phyloP scores from a whole-genome alignment of 2,797 vertebrate genomes.

The Leucoraja ocellata region DNA sequence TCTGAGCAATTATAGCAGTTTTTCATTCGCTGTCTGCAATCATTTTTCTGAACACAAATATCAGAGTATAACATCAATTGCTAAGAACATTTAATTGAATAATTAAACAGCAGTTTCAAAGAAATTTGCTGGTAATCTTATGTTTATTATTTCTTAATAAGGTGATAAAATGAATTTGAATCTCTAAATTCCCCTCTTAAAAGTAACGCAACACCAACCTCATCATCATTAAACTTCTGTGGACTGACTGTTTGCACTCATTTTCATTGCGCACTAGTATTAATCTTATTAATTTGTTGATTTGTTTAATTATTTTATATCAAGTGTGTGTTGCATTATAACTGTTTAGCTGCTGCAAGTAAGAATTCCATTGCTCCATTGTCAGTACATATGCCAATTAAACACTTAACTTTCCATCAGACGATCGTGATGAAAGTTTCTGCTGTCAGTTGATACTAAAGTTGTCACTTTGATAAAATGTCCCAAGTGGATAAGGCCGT shows the following conservation, averaged over 20 bases:
- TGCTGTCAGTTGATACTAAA: neutral
- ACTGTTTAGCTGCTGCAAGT: too few species aligned
- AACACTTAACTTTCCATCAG: neutral
- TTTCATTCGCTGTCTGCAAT: neutral
- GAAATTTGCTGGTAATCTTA: neutral
- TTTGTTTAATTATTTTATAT: too few species aligned
- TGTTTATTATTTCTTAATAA: neutral
- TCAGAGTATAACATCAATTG: neutral
- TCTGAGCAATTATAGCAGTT: neutral
- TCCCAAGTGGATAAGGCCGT: neutral
- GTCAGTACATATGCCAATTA: too few species aligned
- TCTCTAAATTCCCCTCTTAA: neutral
- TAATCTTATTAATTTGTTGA: too few species aligned
- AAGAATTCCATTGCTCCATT: too few species aligned
- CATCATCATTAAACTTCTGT: too few species aligned
- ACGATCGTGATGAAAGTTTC: neutral
- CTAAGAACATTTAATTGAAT: neutral
- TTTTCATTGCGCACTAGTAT: too few species aligned
- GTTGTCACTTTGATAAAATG: neutral
- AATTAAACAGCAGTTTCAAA: neutral
- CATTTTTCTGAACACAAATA: neutral
- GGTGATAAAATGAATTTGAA: neutral
- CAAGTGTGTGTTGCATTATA: too few species aligned
- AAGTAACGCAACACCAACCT: too few species aligned
- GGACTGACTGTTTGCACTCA: too few species aligned